Conservation (phyloP, 2,113 vertebrate genomes). For the Haplochromis vanheusdeni region DNA sequence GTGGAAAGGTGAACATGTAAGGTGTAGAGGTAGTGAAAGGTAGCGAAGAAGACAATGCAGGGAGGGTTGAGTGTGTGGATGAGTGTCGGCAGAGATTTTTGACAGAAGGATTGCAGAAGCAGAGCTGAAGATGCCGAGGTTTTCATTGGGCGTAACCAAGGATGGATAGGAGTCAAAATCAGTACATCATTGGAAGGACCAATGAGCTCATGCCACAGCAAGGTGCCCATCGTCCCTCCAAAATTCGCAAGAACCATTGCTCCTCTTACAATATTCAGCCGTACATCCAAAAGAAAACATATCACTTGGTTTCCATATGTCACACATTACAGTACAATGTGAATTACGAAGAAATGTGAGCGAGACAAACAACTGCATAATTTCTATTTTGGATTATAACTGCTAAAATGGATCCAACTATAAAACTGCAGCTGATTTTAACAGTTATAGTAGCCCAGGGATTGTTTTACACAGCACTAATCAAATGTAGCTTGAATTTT, state of each 20-base stretch:
- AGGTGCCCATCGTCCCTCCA: not conserved
- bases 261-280: not conserved
- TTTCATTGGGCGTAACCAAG: not conserved
- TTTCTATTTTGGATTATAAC: not conserved
- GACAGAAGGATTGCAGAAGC: not conserved
- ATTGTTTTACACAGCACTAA: not conserved
- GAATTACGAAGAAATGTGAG: not conserved
- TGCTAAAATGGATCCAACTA: not conserved
- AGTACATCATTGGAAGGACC: not conserved
- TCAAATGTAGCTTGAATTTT: not conserved
- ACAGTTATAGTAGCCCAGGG: not conserved
- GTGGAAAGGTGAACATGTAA: not conserved
- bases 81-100: not conserved
- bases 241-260: rapidly evolving
- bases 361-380: not conserved
- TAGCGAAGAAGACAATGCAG: not conserved
- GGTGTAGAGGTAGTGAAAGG: not conserved
- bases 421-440: not conserved
- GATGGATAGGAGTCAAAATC: not conserved
- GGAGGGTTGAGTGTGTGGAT: not conserved
- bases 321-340: not conserved
- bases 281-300: not conserved
- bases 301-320: not conserved
- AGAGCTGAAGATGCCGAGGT: not conserved
- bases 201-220: not conserved